phyloP scores from a whole-genome alignment of 2,888 invertebrate genomes.

The Thecocarcelia acutangulata region DNA sequence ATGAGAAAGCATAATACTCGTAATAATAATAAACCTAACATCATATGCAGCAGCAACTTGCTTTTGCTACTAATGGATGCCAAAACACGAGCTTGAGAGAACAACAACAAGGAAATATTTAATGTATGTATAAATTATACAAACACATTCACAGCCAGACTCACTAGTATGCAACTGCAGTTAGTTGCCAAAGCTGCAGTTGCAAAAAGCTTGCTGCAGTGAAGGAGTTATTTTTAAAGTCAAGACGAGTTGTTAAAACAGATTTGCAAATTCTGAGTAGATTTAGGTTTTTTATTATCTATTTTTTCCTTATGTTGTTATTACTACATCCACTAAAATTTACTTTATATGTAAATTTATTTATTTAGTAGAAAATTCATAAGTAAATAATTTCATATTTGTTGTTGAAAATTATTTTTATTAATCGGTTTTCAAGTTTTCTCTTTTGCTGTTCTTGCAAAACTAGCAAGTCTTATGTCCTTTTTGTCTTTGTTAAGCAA shows the following conservation, averaged over 20 bases:
- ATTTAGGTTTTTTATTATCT: not conserved
- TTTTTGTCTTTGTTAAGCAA: constrained; percentile 15
- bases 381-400: not conserved
- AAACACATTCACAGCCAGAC: not conserved
- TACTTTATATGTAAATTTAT: constrained; percentile 62
- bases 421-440: not conserved
- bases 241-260: not conserved
- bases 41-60: not conserved
- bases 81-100: not conserved
- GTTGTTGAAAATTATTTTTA: constrained; percentile 14
- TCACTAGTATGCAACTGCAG: not conserved
- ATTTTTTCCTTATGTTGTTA: not conserved
- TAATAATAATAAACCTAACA: not conserved
- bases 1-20: constrained; percentile 40
- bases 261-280: constrained; percentile 2
- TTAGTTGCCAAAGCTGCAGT: not conserved
- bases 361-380: constrained; percentile 26
- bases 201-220: not conserved
- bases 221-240: not conserved
- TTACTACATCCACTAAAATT: constrained; percentile 33
- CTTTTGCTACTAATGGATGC: not conserved
- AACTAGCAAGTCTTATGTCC: not conserved
- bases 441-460: not conserved
- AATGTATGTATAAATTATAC: constrained; percentile 23
- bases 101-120: constrained; percentile 26